Evolutionary conservation across 2,113 vertebrate genomes (phyloP).

Genomic region (Ranitomeya imitator): DNA sequence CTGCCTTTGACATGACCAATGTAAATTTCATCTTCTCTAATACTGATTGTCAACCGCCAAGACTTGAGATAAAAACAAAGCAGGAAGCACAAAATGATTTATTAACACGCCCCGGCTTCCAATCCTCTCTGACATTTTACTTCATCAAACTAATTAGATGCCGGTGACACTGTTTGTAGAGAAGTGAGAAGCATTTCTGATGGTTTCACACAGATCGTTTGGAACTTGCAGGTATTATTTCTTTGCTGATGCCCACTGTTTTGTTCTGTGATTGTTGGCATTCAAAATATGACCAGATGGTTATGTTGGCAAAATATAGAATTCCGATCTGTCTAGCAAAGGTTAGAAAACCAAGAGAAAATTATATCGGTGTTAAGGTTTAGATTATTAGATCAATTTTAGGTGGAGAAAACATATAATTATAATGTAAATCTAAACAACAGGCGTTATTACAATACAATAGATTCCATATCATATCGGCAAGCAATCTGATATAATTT

Average conservation of each 20-base stretch:
- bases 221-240: conserved; percentile 44
- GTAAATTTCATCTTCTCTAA: conserved; percentile 50
- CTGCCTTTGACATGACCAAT: conserved; percentile 13
- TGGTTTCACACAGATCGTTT: conserved; percentile 44
- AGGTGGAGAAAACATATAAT: background rate
- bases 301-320: conserved; percentile 35
- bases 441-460: background rate
- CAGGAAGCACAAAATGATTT: conserved; percentile 56
- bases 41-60: conserved; percentile 37
- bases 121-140: conserved; percentile 56
- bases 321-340: conserved; percentile 22
- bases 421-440: background rate
- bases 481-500: too few species aligned
- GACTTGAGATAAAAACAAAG: conserved; percentile 19
- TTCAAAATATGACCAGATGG: conserved; percentile 52
- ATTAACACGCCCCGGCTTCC: conserved; percentile 51
- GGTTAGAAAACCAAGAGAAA: background rate
- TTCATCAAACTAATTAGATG: conserved; percentile 59
- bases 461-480: too few species aligned
- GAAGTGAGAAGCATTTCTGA: conserved; percentile 51
- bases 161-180: conserved; percentile 52
- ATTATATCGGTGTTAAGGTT: background rate
- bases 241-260: conserved; percentile 18
- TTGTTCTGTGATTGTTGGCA: conserved; percentile 42
- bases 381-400: background rate